A percentile compares a stretch with the other conserved stretches of the same genome.
Evolutionary conservation across 2,113 vertebrate species (phyloP).

Genomic region (Mohoua ochrocephala): DNA sequence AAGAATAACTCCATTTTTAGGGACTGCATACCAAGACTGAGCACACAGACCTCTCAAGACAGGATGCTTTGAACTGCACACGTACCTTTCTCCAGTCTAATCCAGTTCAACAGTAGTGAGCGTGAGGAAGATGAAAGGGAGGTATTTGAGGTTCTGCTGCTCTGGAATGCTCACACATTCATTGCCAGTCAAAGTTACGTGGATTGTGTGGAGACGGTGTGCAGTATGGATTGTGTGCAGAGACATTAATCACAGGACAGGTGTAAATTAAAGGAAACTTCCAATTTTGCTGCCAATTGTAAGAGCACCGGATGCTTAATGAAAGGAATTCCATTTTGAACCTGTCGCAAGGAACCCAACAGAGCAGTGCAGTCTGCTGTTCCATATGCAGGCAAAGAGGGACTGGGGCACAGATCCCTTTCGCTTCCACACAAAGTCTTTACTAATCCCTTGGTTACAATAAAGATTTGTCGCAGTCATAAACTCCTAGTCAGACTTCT

Average conservation of each 20-base stretch:
- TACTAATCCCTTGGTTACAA: not conserved
- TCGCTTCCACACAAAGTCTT: not conserved
- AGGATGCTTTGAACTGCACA: not conserved
- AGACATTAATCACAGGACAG: not conserved
- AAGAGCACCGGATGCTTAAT: not conserved
- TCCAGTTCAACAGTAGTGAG: not conserved
- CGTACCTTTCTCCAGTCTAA: not conserved
- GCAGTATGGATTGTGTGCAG: not conserved
- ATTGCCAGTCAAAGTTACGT: not conserved
- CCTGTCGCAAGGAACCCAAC: not conserved
- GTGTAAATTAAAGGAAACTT: not conserved
- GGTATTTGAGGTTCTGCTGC: not conserved
- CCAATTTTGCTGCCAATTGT: not conserved
- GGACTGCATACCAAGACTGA: not conserved
- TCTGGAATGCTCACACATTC: not conserved
- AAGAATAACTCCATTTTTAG: not conserved
- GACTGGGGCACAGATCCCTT: not conserved
- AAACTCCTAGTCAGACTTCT: not conserved
- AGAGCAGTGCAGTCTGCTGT: not conserved
- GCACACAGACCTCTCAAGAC: not conserved
- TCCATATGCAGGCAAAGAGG: not conserved
- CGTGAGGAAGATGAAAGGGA: not conserved
- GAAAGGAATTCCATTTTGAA: not conserved
- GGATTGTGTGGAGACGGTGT: not conserved
- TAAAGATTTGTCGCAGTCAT: not conserved